Percentiles rank a stretch among this genome's conserved stretches.
These are phyloP conservation scores for Chrysaora quinquecirrha DNA, from an alignment of 30 jellyfish, hydroid and myxozoan species.

Conservation along the genomic window DNA sequence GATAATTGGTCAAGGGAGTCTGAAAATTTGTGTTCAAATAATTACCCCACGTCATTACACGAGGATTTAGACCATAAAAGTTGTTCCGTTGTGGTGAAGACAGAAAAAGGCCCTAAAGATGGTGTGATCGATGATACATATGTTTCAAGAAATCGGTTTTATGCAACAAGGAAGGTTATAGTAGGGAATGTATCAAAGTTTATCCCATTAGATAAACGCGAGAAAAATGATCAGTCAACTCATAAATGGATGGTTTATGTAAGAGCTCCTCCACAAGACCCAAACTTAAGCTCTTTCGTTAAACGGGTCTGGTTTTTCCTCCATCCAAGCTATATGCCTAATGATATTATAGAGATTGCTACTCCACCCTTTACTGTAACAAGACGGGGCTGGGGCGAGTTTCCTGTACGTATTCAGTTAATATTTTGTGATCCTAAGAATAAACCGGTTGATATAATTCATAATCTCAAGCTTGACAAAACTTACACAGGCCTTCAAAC, in stretches of 20 bases:
- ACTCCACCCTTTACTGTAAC: slow-evolving; percentile 95
- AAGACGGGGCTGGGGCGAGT: slow-evolving; percentile 99
- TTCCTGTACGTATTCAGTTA: slow-evolving; percentile 95
- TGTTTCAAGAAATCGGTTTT: slow-evolving; percentile 62
- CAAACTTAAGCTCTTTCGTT: slow-evolving; percentile 65
- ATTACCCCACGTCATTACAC: neutral
- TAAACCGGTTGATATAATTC: slow-evolving; percentile 91
- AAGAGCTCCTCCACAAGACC: slow-evolving; percentile 82
- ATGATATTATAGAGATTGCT: slow-evolving; percentile 82
- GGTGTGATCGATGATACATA: slow-evolving; percentile 1
- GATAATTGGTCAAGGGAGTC: neutral
- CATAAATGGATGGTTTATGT: slow-evolving; percentile 99
- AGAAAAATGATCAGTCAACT: slow-evolving; percentile 88
- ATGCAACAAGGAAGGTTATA: slow-evolving; percentile 55
- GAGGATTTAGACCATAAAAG: neutral
- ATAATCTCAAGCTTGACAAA: slow-evolving; percentile 84
- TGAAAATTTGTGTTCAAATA: neutral
- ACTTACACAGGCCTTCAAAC: slow-evolving; percentile 98
- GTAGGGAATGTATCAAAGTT: slow-evolving; percentile 96
- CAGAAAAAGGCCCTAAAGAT: neutral
- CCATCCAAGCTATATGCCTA: slow-evolving; percentile 98
- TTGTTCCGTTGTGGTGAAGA: neutral
- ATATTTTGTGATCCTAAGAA: slow-evolving; percentile 83
- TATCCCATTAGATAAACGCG: slow-evolving; percentile 79
- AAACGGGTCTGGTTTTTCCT: slow-evolving; percentile 86